Percentiles rank a stretch among this genome's conserved stretches.
Evolutionary conservation across 2,888 invertebrate species (phyloP).

Genomic region (Eurois occulta): DNA sequence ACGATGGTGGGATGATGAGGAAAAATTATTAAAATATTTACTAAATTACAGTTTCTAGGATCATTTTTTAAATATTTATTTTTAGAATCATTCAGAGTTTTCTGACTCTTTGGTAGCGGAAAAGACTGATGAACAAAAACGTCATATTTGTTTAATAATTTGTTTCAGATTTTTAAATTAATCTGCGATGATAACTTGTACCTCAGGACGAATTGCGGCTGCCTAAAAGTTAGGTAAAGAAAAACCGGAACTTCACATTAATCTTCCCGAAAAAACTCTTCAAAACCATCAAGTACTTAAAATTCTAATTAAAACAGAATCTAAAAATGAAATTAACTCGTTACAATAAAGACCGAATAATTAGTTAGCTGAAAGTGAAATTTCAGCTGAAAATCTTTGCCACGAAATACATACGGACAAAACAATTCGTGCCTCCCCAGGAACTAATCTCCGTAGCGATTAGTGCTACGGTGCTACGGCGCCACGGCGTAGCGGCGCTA

Average conservation of each 20-base stretch:
- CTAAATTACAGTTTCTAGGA: neutral
- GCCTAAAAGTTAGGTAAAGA: neutral
- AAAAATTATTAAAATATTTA: slow-evolving; percentile 37
- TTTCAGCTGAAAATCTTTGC: slow-evolving; percentile 60
- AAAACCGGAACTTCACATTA: neutral
- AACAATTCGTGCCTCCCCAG: slow-evolving; percentile 68
- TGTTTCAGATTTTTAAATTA: neutral
- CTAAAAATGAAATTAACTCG: slow-evolving; percentile 20
- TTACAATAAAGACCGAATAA: slow-evolving; percentile 32
- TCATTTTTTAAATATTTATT: neutral
- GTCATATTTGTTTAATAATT: neutral
- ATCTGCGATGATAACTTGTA: neutral
- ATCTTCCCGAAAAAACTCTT: neutral
- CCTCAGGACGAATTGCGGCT: neutral
- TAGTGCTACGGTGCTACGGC: slow-evolving; percentile 78
- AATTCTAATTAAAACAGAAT: neutral
- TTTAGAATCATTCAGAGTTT: neutral
- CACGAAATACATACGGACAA: slow-evolving; percentile 65
- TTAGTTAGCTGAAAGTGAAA: slow-evolving; percentile 55
- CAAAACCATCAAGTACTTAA: neutral
- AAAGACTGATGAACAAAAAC: neutral
- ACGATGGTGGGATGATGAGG: slow-evolving; percentile 60
- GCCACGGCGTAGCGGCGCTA: slow-evolving; percentile 71
- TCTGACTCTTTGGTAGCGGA: neutral
- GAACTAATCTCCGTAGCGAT: slow-evolving; percentile 84